Evolutionary conservation across 2,888 invertebrate genomes (phyloP).

Genomic region (Argyresthia goedartella): DNA sequence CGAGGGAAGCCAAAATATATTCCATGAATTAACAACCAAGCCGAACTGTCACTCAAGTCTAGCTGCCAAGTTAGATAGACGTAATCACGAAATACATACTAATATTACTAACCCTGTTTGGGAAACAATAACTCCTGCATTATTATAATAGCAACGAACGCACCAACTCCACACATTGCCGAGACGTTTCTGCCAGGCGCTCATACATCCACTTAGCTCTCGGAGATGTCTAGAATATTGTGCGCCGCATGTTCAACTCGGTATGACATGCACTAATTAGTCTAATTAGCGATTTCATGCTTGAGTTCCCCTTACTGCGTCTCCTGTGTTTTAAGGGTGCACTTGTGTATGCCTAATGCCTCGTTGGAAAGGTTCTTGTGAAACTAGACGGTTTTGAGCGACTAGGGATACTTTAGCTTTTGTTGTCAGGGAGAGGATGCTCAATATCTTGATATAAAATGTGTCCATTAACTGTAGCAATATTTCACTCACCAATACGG

Average conservation of each 20-base stretch:
- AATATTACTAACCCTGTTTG: too few species aligned
- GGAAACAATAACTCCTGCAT: not conserved
- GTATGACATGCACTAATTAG: conserved; percentile 5
- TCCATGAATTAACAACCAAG: too few species aligned
- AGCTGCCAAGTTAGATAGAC: not conserved
- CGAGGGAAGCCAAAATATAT: too few species aligned
- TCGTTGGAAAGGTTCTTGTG: too few species aligned
- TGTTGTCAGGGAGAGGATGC: too few species aligned
- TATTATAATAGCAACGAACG: not conserved
- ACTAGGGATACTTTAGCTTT: too few species aligned
- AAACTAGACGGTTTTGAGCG: too few species aligned
- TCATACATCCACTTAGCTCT: not conserved
- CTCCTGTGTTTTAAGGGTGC: not conserved
- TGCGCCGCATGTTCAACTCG: conserved; percentile 1
- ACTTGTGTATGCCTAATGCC: not conserved
- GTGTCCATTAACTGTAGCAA: too few species aligned
- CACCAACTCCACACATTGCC: not conserved
- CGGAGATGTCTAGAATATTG: not conserved
- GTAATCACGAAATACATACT: not conserved
- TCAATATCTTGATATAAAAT: too few species aligned
- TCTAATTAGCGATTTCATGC: conserved; percentile 5
- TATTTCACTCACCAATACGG: too few species aligned
- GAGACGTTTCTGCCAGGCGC: conserved; percentile 1
- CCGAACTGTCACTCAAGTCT: not conserved
- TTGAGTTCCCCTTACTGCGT: not conserved